Evolutionary conservation across 2,888 invertebrate species (phyloP), one percentile per base, ranked within the genome.

Genomic region (Troides helena): DNA sequence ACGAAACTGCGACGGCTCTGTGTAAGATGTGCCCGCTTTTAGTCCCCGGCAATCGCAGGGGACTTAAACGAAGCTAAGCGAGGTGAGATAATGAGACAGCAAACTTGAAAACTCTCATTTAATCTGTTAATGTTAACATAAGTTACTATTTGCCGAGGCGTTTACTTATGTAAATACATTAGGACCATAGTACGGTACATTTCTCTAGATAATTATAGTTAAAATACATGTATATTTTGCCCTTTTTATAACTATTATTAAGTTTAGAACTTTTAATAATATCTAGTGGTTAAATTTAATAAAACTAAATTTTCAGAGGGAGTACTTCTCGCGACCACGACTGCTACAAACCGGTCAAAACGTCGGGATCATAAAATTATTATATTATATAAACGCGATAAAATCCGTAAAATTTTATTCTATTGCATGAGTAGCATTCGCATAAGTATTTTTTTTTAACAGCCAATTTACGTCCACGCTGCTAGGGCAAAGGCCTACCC

Each of bases 81-180:
- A 70, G 70, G 63, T 64, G 64, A 63, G 67, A 61, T 70, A 71
- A 75, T 74, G 73, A 71, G 72, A 71, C 73, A 68, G 67, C 73
- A 68, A 74, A 74, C 74, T 74, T 72, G 50, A 69, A 70, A 75
- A 75, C 72, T 74, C 70, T 68, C 74, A 72, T 75, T 73, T 74
- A 73, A 74, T 73, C 71, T 71, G 63, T 67, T 72, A 73, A 71
- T 73, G 72, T 72, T 70, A 72, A 73, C 73, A 73, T 70, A 72
- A 74, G 72, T 73, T 65, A 71, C 66, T 71, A 71, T 71, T 72
- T 70, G 71, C 69, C 30, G 60, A 43, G 53, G 59, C 23, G 61
- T 61, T 72, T 71, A 62, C 64, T 65, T 72, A 70, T 70, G 65
- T 70, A 70, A 71, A 72, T 72, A 66, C 65, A 71, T 71, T 71